Conservation (phyloP, 2,888 invertebrate species). For the Ferrisia virgata region DNA sequence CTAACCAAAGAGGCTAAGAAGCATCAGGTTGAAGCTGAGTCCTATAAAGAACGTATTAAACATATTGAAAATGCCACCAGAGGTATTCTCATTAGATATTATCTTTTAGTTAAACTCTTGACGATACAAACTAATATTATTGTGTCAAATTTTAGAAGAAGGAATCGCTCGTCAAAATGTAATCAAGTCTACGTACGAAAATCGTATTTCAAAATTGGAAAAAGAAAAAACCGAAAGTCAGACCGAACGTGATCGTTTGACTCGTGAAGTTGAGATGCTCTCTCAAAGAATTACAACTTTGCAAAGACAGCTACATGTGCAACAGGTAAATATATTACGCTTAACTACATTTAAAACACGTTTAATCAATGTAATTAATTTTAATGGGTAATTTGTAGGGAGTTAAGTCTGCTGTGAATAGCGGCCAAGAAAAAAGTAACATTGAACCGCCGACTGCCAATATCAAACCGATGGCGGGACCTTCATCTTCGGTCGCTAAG, state of each 20-base stretch:
- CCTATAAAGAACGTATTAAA: neutral
- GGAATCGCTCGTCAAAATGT: slow-evolving; percentile 57
- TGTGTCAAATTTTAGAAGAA: slow-evolving; percentile 11
- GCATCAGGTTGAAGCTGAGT: neutral
- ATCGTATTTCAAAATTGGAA: slow-evolving; percentile 65
- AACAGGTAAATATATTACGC: slow-evolving; percentile 53
- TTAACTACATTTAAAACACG: neutral
- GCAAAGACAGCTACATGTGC: slow-evolving; percentile 63
- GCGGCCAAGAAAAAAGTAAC: slow-evolving; percentile 60
- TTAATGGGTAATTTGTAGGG: slow-evolving; percentile 52
- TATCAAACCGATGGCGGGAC: slow-evolving; percentile 89
- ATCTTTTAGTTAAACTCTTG: neutral
- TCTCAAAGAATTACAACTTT: slow-evolving; percentile 67
- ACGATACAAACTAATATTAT: neutral
- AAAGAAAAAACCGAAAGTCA: slow-evolving; percentile 68
- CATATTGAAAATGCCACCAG: slow-evolving; percentile 21
- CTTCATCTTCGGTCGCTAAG: slow-evolving; percentile 51
- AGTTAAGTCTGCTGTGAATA: slow-evolving; percentile 67
- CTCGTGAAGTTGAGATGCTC: slow-evolving; percentile 67
- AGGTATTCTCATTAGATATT: neutral
- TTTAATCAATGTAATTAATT: neutral
- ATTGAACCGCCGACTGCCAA: slow-evolving; percentile 78
- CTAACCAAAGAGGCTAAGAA: slow-evolving; percentile 59
- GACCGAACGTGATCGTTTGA: slow-evolving; percentile 58
- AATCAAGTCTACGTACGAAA: slow-evolving; percentile 69